These are phyloP conservation scores for Xerus rutilus DNA, from an alignment of 2,797 vertebrate genomes.

Conservation along the genomic window DNA sequence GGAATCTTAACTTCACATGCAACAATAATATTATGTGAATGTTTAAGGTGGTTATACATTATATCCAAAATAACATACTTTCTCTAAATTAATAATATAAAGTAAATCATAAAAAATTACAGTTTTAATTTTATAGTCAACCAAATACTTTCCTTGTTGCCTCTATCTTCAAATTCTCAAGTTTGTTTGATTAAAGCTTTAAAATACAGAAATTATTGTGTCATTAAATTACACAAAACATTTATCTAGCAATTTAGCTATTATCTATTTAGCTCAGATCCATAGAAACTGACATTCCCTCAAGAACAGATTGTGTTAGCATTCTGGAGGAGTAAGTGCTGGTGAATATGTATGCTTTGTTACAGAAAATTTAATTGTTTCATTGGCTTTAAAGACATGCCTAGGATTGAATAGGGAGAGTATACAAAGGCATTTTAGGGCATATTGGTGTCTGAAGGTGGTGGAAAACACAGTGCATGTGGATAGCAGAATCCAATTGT, in stretches of 20 bases:
- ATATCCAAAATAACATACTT: conserved; percentile 23
- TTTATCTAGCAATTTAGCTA: conserved; percentile 71
- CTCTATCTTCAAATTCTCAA: conserved; percentile 62
- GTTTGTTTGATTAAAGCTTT: not conserved
- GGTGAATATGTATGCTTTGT: conserved; percentile 61
- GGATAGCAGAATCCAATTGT: not conserved
- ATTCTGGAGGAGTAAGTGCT: conserved; percentile 56
- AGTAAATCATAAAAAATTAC: conserved; percentile 62
- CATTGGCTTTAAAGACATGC: conserved; percentile 57
- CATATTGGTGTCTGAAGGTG: not conserved
- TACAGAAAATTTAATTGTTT: conserved; percentile 61
- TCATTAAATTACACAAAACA: conserved; percentile 76
- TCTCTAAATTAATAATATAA: conserved; percentile 35
- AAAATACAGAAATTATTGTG: conserved; percentile 51
- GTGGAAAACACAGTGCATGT: not conserved
- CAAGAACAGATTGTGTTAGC: conserved; percentile 60
- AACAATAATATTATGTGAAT: conserved; percentile 53
- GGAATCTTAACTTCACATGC: conserved; percentile 39
- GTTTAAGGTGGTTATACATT: conserved; percentile 71
- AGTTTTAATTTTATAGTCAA: conserved; percentile 60
- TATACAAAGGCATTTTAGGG: conserved; percentile 4
- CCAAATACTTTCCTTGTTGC: conserved; percentile 36
- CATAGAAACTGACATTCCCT: conserved; percentile 71
- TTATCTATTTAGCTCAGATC: conserved; percentile 78
- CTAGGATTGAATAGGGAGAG: conserved; percentile 25